A percentile compares a stretch with the other conserved stretches of the same genome.
phyloP scores from a whole-genome alignment of 1,140 invertebrate species.

The Trichogramma pretiosum region DNA sequence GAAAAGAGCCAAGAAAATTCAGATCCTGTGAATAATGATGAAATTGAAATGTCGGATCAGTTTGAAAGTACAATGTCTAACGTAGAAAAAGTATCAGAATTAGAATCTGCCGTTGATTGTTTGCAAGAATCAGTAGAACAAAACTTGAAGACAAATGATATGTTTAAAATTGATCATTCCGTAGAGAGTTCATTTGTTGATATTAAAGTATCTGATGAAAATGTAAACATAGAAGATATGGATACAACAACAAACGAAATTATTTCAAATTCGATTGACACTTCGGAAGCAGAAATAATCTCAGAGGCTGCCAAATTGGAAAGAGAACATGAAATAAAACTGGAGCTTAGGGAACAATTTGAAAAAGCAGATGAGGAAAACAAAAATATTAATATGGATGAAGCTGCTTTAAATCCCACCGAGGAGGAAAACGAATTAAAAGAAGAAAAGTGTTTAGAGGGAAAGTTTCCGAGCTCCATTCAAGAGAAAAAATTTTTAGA shows the following conservation, averaged over 20 bases:
- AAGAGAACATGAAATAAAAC: constrained; percentile 31
- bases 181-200: constrained; percentile 18
- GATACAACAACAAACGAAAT: constrained; percentile 25
- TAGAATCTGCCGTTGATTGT: constrained; percentile 40
- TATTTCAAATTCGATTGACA: constrained; percentile 33
- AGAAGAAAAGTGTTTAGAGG: no score
- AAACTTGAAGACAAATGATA: constrained; percentile 20
- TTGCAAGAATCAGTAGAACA: constrained; percentile 39
- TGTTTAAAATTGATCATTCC: no score
- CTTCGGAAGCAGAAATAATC: constrained; percentile 43
- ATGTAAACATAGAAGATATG: no score
- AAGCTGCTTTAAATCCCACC: no score
- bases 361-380: constrained; percentile 35
- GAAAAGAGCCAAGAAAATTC: constrained; percentile 5
- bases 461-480: no score
- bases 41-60: background rate
- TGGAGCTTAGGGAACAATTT: no score
- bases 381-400: background rate
- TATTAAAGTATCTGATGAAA: constrained; percentile 27
- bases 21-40: constrained; percentile 13
- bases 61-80: background rate
- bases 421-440: no score
- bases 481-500: no score
- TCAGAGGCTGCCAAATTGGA: constrained; percentile 41
- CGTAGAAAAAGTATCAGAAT: constrained; percentile 33